phyloP scores from a whole-genome alignment of 2,797 vertebrate species.

The Poecilia picta region DNA sequence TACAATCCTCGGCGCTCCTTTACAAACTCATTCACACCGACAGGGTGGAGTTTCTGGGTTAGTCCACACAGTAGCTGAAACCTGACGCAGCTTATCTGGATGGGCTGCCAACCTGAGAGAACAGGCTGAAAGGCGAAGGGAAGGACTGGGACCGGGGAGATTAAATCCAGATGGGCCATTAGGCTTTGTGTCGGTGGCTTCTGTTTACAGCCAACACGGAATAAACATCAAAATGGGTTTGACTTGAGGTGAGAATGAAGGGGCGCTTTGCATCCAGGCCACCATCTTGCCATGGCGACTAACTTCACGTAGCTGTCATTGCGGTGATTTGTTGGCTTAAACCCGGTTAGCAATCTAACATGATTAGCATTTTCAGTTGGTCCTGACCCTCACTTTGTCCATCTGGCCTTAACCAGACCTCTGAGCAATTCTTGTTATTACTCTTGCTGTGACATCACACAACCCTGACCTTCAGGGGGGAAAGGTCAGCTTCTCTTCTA shows the following conservation, averaged over 20 bases:
- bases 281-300: not conserved
- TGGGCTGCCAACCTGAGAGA: slow-evolving; percentile 60
- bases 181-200: slow-evolving; percentile 24
- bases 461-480: not conserved
- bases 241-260: not conserved
- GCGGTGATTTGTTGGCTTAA: slow-evolving; percentile 38
- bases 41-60: slow-evolving; percentile 67
- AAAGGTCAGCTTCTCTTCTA: not conserved
- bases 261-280: not conserved
- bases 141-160: slow-evolving; percentile 36
- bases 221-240: not conserved
- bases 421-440: not conserved
- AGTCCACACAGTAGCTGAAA: slow-evolving; percentile 62
- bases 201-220: not conserved
- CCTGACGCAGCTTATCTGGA: slow-evolving; percentile 64
- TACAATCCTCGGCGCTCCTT: slow-evolving; percentile 25
- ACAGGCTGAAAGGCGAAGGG: slow-evolving; percentile 24
- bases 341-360: slow-evolving; percentile 25
- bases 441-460: not conserved
- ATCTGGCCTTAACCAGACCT: slow-evolving; percentile 26
- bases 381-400: slow-evolving; percentile 10
- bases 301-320: not conserved
- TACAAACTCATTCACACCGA: slow-evolving; percentile 49
- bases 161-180: slow-evolving; percentile 41
- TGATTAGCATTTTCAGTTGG: slow-evolving; percentile 26